Conservation (phyloP, 2,888 invertebrate species). For the Homarus gammarus region DNA sequence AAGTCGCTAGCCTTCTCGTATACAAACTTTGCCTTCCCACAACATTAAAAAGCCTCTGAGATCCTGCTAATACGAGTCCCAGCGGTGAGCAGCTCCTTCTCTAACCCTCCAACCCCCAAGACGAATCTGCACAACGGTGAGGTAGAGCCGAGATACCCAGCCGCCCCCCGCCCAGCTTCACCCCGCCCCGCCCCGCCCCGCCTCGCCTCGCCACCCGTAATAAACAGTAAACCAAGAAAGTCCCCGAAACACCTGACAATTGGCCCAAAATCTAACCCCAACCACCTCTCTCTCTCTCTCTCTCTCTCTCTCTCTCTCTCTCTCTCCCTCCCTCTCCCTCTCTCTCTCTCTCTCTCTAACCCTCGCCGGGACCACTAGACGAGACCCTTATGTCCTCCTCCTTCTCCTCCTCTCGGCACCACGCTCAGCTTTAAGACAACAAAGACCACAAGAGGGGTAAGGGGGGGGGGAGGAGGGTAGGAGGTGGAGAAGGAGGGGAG, state of each 20-base stretch:
- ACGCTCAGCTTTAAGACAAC: constrained; percentile 27
- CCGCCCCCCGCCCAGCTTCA: not conserved
- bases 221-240: not conserved
- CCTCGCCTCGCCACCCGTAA: not conserved
- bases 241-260: not conserved
- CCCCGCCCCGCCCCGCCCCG: not conserved
- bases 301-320: too few relatives aligned
- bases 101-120: too few relatives aligned
- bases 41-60: not conserved
- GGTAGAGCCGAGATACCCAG: not conserved
- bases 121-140: not conserved
- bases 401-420: not conserved
- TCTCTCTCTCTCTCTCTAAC: not conserved
- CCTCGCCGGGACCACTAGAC: not conserved
- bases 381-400: not conserved
- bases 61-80: not conserved
- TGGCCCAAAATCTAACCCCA: not conserved
- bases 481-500: not conserved
- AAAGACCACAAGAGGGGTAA: constrained; percentile 5
- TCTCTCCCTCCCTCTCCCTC: not conserved
- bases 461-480: not conserved
- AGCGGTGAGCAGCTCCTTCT: not conserved
- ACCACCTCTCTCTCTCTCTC: not conserved
- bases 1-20: not conserved
- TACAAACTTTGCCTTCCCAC: not conserved